phyloP scores from a whole-genome alignment of 2,113 vertebrate genomes.

The Cryptotis parvus region DNA sequence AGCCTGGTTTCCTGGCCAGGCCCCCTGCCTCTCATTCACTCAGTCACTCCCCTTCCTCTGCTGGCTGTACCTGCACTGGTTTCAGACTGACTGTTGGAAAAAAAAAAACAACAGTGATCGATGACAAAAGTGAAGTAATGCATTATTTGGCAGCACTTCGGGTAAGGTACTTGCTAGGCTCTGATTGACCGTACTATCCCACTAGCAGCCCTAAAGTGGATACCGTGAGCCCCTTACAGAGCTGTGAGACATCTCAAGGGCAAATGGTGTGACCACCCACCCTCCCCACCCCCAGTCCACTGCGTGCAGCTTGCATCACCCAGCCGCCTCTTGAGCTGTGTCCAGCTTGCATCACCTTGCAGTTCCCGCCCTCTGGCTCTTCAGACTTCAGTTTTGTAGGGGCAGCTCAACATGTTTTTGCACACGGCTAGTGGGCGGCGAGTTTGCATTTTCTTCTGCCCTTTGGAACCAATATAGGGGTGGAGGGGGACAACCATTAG shows the following conservation, averaged over 20 bases:
- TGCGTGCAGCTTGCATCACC: neutral
- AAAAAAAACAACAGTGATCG: neutral
- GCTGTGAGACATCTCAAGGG: neutral
- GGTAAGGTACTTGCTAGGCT: neutral
- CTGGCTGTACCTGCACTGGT: neutral
- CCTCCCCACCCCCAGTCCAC: neutral
- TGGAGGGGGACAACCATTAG: neutral
- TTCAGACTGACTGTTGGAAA: neutral
- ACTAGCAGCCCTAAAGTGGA: neutral
- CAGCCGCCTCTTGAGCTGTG: neutral
- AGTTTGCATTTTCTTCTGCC: conserved; percentile 27
- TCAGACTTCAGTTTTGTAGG: conserved; percentile 27
- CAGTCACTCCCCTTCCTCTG: neutral
- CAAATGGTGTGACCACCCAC: neutral
- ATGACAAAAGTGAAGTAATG: conserved; percentile 6
- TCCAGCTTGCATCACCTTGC: neutral
- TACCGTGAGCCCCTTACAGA: neutral
- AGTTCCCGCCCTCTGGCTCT: conserved; percentile 6
- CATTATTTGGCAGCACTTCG: neutral
- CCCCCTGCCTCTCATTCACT: neutral
- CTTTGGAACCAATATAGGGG: neutral
- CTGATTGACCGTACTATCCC: neutral
- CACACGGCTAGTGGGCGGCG: neutral
- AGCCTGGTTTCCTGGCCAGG: neutral
- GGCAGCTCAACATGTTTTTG: conserved; percentile 5